These are phyloP conservation scores for Neomorphus geoffroyi DNA, from an alignment of 2,797 vertebrate species.

Conservation along the genomic window DNA sequence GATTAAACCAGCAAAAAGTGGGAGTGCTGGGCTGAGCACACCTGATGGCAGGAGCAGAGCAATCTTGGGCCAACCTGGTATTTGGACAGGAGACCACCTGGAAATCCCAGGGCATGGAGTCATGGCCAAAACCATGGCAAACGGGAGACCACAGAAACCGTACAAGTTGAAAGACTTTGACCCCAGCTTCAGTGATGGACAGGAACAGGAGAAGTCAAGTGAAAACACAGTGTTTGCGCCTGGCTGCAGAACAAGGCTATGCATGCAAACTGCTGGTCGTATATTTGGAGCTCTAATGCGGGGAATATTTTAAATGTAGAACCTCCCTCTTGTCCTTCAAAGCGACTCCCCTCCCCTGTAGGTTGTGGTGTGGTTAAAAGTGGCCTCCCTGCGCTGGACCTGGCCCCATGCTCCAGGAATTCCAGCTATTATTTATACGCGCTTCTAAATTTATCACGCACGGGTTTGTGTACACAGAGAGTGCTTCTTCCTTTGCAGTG, in stretches of 20 bases:
- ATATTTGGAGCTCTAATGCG: neutral
- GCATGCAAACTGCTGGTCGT: neutral
- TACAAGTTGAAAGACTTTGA: neutral
- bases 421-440: conserved; percentile 42
- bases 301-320: neutral
- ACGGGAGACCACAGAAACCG: accelerated
- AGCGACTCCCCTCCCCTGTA: neutral
- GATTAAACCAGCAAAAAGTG: neutral
- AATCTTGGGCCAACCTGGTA: neutral
- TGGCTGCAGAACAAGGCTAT: neutral
- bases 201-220: conserved; percentile 34
- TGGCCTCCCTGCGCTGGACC: conserved; percentile 27
- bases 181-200: conserved; percentile 2
- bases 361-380: conserved; percentile 8
- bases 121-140: neutral
- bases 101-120: neutral
- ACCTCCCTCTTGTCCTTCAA: conserved; percentile 19
- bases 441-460: conserved; percentile 48
- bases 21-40: neutral
- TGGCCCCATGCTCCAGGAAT: conserved; percentile 47
- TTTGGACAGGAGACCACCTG: neutral
- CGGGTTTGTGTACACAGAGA: neutral
- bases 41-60: neutral
- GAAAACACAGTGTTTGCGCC: conserved; percentile 12
- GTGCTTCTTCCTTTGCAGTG: neutral